Evolutionary conservation across 2,113 vertebrate species (phyloP).

Genomic region (Syrmaticus mikado): DNA sequence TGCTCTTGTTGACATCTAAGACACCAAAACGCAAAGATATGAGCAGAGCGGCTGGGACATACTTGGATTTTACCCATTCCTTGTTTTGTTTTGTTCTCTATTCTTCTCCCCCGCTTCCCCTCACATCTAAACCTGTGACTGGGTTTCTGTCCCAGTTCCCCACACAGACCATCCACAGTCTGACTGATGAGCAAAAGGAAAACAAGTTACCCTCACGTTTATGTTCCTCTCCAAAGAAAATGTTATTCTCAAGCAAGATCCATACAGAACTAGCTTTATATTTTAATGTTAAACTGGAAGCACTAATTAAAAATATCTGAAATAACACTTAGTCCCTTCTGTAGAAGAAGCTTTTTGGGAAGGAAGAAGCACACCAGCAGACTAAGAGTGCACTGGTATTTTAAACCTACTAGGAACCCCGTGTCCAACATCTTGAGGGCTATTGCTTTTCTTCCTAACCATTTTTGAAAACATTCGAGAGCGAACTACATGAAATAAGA

Average conservation of each 20-base stretch:
- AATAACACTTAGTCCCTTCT: background rate
- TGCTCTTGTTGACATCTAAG: background rate
- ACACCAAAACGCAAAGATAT: background rate
- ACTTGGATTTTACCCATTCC: background rate
- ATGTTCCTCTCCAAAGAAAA: background rate
- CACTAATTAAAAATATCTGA: slow-evolving; percentile 1
- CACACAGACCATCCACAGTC: background rate
- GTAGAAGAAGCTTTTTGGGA: background rate
- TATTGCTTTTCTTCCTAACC: background rate
- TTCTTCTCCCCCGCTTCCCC: background rate
- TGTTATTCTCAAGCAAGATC: background rate
- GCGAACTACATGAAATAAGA: background rate
- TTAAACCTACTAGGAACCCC: background rate
- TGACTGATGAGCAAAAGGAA: background rate
- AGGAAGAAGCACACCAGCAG: background rate
- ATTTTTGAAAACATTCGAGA: background rate
- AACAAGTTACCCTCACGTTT: background rate
- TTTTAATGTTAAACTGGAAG: background rate
- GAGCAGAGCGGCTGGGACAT: background rate
- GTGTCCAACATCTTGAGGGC: background rate
- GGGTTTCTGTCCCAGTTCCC: background rate
- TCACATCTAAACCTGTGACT: background rate
- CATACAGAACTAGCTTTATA: background rate
- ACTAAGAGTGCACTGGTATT: background rate
- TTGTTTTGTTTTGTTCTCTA: background rate